Evolutionary conservation across 2,888 invertebrate genomes (phyloP).

Genomic region (Oegoconia quadripuncta): DNA sequence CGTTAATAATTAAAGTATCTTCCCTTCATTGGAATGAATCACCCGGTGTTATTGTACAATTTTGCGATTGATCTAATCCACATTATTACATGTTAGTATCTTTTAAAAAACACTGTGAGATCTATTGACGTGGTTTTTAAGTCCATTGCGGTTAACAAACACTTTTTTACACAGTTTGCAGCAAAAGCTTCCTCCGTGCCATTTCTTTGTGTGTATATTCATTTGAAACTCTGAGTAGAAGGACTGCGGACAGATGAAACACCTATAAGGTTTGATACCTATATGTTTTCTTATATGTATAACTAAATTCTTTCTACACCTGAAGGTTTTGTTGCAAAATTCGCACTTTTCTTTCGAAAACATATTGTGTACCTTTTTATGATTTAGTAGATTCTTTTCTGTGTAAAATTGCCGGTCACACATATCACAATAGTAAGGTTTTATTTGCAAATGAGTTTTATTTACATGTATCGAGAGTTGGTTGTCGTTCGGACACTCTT

Average conservation of each 20-base stretch:
- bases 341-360: slow-evolving; percentile 47
- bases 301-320: slow-evolving; percentile 52
- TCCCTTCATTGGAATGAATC: too few relatives aligned
- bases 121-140: slow-evolving; percentile 47
- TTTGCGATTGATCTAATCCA: too few relatives aligned
- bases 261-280: slow-evolving; percentile 52
- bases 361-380: slow-evolving; percentile 54
- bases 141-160: slow-evolving; percentile 40
- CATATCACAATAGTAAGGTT: slow-evolving; percentile 67
- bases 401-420: slow-evolving; percentile 64
- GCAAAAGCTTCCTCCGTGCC: slow-evolving; percentile 55
- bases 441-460: slow-evolving; percentile 65
- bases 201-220: slow-evolving; percentile 47
- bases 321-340: slow-evolving; percentile 55
- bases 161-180: slow-evolving; percentile 57
- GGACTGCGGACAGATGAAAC: slow-evolving; percentile 47
- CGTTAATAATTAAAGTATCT: too few relatives aligned
- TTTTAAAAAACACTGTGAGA: slow-evolving; percentile 47
- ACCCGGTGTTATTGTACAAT: too few relatives aligned
- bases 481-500: slow-evolving; percentile 51
- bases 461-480: slow-evolving; percentile 62
- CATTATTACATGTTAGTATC: too few relatives aligned
- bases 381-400: slow-evolving; percentile 49
- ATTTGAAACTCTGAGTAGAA: slow-evolving; percentile 49
- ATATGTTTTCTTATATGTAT: slow-evolving; percentile 65